Evolutionary conservation across 2,113 vertebrate species (phyloP).

Genomic region (Apus apus): DNA sequence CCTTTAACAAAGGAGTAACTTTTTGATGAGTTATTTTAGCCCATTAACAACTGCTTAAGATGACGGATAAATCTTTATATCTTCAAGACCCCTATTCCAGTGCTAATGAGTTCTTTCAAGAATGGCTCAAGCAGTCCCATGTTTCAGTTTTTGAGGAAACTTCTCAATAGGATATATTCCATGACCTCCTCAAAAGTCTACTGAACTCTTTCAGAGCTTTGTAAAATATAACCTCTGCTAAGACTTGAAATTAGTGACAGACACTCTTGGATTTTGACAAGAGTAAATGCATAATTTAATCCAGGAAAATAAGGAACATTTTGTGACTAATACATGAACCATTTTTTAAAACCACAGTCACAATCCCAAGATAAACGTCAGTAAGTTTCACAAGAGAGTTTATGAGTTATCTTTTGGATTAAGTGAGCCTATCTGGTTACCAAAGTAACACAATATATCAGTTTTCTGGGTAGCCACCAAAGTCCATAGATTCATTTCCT

Average conservation of each 20-base stretch:
- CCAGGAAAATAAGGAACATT: not conserved
- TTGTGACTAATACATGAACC: not conserved
- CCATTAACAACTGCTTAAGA: not conserved
- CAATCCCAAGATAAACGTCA: not conserved
- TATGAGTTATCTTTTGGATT: not conserved
- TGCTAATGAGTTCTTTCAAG: not conserved
- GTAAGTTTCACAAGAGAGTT: not conserved
- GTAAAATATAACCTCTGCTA: not conserved
- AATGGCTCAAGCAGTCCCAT: not conserved
- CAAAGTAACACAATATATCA: not conserved
- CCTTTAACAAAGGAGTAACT: not conserved
- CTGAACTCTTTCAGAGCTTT: not conserved
- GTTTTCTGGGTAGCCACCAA: not conserved
- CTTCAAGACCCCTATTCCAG: not conserved
- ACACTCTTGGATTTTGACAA: not conserved
- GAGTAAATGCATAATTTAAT: not conserved
- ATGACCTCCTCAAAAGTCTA: rapidly evolving
- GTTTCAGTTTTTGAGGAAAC: not conserved
- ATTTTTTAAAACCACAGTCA: not conserved
- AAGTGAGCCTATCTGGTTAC: not conserved
- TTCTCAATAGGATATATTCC: not conserved
- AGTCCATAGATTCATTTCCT: not conserved
- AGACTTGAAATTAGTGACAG: not conserved
- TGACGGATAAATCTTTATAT: not conserved
- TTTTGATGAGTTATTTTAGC: not conserved